phyloP scores from a whole-genome alignment of 2,888 invertebrate genomes.

The Lomographa bimaculata region DNA sequence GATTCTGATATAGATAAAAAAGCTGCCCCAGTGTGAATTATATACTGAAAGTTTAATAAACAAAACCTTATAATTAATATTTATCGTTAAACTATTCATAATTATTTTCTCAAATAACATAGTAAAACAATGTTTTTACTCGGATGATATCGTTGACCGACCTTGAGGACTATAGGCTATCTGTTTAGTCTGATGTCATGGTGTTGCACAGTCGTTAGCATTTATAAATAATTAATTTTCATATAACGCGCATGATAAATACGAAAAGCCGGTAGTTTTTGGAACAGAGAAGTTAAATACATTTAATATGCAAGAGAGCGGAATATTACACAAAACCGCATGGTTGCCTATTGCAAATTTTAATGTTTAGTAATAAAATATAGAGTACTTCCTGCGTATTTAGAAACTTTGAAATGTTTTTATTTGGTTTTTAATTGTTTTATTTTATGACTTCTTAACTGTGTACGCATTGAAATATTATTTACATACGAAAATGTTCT shows the following conservation, averaged over 20 bases:
- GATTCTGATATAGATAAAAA: too few relatives aligned
- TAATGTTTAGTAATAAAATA: too few relatives aligned
- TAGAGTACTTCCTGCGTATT: too few relatives aligned
- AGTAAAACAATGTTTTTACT: slow-evolving; percentile 20
- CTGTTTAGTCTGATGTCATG: slow-evolving; percentile 23
- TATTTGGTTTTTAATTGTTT: too few relatives aligned
- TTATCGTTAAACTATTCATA: too few relatives aligned
- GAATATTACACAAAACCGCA: slow-evolving; percentile 1
- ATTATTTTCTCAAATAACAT: slow-evolving; percentile 7
- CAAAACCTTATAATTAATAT: too few relatives aligned
- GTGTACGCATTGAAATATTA: too few relatives aligned
- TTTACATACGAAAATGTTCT: too few relatives aligned
- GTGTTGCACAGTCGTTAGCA: slow-evolving; percentile 18
- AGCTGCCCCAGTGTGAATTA: too few relatives aligned
- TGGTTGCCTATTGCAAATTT: slow-evolving; percentile 2
- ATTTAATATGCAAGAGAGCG: slow-evolving; percentile 4
- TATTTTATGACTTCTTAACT: too few relatives aligned
- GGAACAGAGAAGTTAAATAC: slow-evolving; percentile 7
- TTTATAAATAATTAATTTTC: slow-evolving; percentile 23
- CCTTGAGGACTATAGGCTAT: slow-evolving; percentile 21
- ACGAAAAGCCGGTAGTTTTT: slow-evolving; percentile 11
- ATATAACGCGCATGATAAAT: slow-evolving; percentile 8
- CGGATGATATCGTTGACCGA: slow-evolving; percentile 23
- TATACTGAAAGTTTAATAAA: too few relatives aligned
- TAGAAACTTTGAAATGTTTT: too few relatives aligned